A percentile compares a stretch with the other conserved stretches of the same genome.
Evolutionary conservation across 2,888 invertebrate species (phyloP).

Genomic region (Eupithecia pulchellata): DNA sequence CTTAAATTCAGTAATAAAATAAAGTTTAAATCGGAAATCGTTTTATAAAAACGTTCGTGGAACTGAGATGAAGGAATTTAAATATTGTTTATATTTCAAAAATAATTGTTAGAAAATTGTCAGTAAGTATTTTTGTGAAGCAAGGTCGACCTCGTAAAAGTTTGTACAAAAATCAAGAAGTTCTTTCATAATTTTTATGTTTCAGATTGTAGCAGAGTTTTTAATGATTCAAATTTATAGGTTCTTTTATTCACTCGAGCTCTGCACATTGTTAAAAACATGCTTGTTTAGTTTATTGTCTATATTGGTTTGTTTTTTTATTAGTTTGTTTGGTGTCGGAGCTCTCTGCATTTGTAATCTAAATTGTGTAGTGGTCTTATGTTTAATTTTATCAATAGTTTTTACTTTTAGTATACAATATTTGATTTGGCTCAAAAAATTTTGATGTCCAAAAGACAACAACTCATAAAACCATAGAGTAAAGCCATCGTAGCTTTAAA

Average conservation of each 20-base stretch:
- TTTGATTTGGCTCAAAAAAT: too few species aligned
- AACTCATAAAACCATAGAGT: too few species aligned
- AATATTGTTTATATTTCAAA: too few species aligned
- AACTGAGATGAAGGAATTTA: background rate
- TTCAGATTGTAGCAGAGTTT: conserved; percentile 70
- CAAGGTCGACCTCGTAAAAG: conserved; percentile 48
- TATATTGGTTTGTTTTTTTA: conserved; percentile 36
- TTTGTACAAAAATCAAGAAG: conserved; percentile 50
- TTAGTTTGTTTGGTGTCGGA: conserved; percentile 58
- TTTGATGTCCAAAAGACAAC: too few species aligned
- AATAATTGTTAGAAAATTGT: too few species aligned
- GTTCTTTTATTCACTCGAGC: conserved; percentile 43
- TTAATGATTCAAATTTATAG: conserved; percentile 41
- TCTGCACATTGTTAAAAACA: conserved; percentile 47
- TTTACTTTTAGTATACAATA: background rate
- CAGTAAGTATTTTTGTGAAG: too few species aligned
- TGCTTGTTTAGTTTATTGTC: conserved; percentile 43
- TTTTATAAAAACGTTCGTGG: background rate
- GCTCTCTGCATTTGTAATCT: conserved; percentile 49
- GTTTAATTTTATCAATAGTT: background rate
- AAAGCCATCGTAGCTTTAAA: too few species aligned
- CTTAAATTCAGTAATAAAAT: too few species aligned
- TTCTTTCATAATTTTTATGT: conserved; percentile 72
- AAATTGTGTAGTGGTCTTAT: background rate
- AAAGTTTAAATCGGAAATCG: background rate